Percentiles rank a stretch among this genome's conserved stretches.
These are phyloP conservation scores for Tachystola acroxantha DNA, from an alignment of 2,888 invertebrate genomes.

Conservation along the genomic window DNA sequence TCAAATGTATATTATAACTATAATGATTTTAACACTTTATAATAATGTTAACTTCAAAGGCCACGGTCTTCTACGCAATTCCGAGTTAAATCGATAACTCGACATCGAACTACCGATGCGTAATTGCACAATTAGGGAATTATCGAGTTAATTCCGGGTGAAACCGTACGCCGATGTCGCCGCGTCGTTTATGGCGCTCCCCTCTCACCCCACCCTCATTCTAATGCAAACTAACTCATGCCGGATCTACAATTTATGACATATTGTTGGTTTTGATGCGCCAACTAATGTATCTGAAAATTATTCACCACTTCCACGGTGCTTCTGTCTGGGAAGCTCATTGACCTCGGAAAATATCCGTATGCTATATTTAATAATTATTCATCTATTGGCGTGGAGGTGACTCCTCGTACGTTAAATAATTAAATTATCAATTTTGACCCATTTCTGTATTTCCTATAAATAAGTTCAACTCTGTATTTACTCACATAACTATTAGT, in stretches of 20 bases:
- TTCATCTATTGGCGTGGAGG: no score
- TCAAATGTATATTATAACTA: no score
- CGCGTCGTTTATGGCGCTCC: constrained; percentile 9
- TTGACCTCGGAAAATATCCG: no score
- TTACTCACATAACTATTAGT: no score
- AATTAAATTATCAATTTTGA: no score
- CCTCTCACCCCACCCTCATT: constrained; percentile 31
- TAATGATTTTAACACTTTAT: no score
- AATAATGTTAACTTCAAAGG: background rate
- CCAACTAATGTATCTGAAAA: constrained; percentile 5
- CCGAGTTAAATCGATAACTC: constrained; percentile 42
- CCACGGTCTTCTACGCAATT: constrained; percentile 1
- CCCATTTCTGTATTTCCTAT: no score
- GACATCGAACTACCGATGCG: constrained; percentile 57
- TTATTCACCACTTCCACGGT: constrained; percentile 2
- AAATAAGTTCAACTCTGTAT: no score
- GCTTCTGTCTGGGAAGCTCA: no score
- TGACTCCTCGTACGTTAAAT: no score
- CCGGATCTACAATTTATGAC: constrained; percentile 52
- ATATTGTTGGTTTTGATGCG: constrained; percentile 46
- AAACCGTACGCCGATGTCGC: constrained; percentile 48
- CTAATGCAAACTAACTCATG: constrained; percentile 61
- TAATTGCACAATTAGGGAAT: constrained; percentile 73
- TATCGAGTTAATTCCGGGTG: constrained; percentile 71
- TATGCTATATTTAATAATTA: no score